Percentiles rank a stretch among this genome's conserved stretches.
Conservation (phyloP, 2,797 vertebrate genomes). For the Hybognathus amarus region DNA sequence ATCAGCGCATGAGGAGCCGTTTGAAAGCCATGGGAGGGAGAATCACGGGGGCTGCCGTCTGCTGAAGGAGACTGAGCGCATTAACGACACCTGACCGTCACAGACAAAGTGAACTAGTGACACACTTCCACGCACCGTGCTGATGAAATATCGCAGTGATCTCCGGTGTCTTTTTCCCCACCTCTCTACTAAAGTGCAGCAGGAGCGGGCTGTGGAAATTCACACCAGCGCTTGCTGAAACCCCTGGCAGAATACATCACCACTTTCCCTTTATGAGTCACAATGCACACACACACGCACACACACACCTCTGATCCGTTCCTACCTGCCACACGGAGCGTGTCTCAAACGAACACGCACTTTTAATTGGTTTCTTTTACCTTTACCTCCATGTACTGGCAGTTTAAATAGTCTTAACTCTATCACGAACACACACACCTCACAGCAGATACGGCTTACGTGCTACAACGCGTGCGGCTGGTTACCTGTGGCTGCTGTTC, state of each 20-base stretch:
- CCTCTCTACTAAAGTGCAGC: slow-evolving; percentile 46
- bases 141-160: slow-evolving; percentile 27
- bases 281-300: slow-evolving; percentile 28
- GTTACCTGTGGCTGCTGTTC: slow-evolving; percentile 66
- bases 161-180: slow-evolving; percentile 13
- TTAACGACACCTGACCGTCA: slow-evolving; percentile 54
- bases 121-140: slow-evolving; percentile 49
- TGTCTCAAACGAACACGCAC: slow-evolving; percentile 7
- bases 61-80: slow-evolving; percentile 30
- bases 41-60: slow-evolving; percentile 38
- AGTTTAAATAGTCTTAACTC: slow-evolving; percentile 33
- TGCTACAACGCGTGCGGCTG: slow-evolving; percentile 9
- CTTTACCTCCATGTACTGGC: neutral
- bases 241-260: slow-evolving; percentile 55
- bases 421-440: slow-evolving; percentile 1
- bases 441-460: neutral
- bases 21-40: slow-evolving; percentile 35
- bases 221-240: slow-evolving; percentile 51
- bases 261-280: slow-evolving; percentile 63
- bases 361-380: slow-evolving; percentile 16
- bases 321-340: slow-evolving; percentile 45
- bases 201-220: slow-evolving; percentile 51
- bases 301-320: slow-evolving; percentile 49
- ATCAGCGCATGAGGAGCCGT: slow-evolving; percentile 33
- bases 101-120: slow-evolving; percentile 57